These are phyloP conservation scores for Leptatherina wallacei DNA, from an alignment of 2,797 vertebrate genomes.

Conservation along the genomic window DNA sequence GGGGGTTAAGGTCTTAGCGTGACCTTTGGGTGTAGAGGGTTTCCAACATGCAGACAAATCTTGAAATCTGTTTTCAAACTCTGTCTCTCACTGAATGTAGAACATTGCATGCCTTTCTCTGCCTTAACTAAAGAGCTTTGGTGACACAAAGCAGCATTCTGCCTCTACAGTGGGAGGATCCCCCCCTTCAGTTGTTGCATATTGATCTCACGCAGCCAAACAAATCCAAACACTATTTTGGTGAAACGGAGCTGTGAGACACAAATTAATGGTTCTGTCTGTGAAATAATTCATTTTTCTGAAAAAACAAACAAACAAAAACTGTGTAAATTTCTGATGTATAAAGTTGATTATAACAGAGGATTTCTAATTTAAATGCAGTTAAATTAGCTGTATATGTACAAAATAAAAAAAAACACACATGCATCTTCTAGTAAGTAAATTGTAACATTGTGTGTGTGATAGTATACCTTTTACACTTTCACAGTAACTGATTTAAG, in stretches of 20 bases:
- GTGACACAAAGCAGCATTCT: not conserved
- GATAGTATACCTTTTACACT: not conserved
- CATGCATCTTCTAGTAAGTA: not conserved
- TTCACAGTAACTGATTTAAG: not conserved
- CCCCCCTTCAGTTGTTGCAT: not conserved
- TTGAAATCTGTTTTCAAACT: conserved; percentile 1
- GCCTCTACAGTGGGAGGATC: not conserved
- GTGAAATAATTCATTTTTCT: not conserved
- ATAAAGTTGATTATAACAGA: not conserved
- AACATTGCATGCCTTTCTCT: not conserved
- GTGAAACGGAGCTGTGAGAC: not conserved
- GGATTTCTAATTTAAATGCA: not conserved
- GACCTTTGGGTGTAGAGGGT: conserved; percentile 2
- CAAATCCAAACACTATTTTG: not conserved
- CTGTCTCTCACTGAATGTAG: not conserved
- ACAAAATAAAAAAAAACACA: no score
- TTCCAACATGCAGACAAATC: not conserved
- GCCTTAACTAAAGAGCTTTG: not conserved
- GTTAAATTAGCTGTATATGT: no score
- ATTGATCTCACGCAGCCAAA: not conserved
- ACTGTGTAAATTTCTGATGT: not conserved
- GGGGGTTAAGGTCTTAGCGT: not conserved
- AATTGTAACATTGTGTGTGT: not conserved
- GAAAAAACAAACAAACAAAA: not conserved
- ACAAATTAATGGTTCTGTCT: not conserved